Evolutionary conservation across 2,888 invertebrate species (phyloP).

Genomic region (Hirtodrosophila histrioides): DNA sequence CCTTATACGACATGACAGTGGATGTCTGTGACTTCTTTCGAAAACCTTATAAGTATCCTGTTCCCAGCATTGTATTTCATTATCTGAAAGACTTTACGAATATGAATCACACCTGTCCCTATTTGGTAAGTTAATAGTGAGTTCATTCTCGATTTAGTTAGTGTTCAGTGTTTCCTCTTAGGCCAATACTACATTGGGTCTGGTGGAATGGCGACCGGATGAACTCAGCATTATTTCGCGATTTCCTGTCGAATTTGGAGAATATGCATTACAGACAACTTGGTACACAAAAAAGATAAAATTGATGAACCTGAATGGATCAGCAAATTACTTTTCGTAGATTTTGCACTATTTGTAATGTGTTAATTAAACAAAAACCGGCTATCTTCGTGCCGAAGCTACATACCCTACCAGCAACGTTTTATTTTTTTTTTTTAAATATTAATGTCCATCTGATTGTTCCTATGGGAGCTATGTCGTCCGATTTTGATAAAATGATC

Average conservation of each 20-base stretch:
- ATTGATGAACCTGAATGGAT: slow-evolving; percentile 1
- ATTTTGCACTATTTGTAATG: too few relatives aligned
- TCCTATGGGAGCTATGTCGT: too few relatives aligned
- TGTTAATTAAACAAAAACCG: too few relatives aligned
- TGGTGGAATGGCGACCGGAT: slow-evolving; percentile 1
- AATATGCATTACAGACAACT: slow-evolving; percentile 35
- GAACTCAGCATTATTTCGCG: slow-evolving; percentile 7
- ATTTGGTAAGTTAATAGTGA: slow-evolving; percentile 19
- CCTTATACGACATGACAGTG: slow-evolving; percentile 31
- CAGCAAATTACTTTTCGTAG: background rate
- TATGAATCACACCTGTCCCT: slow-evolving; percentile 41
- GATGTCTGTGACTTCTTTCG: slow-evolving; percentile 35
- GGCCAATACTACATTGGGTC: slow-evolving; percentile 6
- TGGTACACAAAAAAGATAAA: slow-evolving; percentile 10
- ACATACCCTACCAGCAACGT: too few relatives aligned
- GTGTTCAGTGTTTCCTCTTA: background rate
- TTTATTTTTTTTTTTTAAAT: too few relatives aligned
- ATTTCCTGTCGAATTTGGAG: slow-evolving; percentile 42
- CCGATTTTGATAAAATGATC: too few relatives aligned
- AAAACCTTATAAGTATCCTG: slow-evolving; percentile 4
- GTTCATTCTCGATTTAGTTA: background rate
- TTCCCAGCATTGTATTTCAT: slow-evolving; percentile 25
- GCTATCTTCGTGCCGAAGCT: too few relatives aligned
- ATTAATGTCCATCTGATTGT: too few relatives aligned
- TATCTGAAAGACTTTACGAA: slow-evolving; percentile 28